These are phyloP conservation scores for Hemicrepidius hirtus DNA, from an alignment of 2,888 invertebrate genomes.

Conservation along the genomic window DNA sequence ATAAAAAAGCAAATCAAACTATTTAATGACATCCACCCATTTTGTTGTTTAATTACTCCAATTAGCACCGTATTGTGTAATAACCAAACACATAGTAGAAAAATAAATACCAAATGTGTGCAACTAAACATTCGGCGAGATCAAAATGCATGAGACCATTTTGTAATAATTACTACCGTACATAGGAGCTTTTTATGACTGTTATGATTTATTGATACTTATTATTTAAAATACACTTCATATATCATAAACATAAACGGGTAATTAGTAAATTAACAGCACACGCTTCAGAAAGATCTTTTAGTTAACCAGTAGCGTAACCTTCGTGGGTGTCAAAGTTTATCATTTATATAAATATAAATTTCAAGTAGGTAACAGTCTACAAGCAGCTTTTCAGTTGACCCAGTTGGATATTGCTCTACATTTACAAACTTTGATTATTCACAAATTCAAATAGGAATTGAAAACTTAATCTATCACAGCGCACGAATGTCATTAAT, in stretches of 20 bases:
- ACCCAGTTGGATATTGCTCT: too few species aligned
- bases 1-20: constrained; percentile 14
- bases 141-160: constrained; percentile 24
- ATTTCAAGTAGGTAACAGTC: too few species aligned
- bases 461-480: too few species aligned
- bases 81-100: not conserved
- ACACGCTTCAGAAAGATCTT: constrained; percentile 15
- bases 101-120: not conserved
- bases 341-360: too few species aligned
- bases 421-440: too few species aligned
- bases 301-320: constrained; percentile 7
- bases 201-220: constrained; percentile 34
- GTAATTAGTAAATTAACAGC: constrained; percentile 40
- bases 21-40: not conserved
- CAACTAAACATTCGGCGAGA: constrained; percentile 19
- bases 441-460: too few species aligned
- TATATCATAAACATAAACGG: constrained; percentile 33
- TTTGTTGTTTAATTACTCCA: constrained; percentile 18
- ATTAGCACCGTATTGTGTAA: constrained; percentile 2
- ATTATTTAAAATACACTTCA: constrained; percentile 24
- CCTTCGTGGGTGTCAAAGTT: not conserved
- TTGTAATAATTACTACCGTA: constrained; percentile 22
- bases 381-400: too few species aligned
- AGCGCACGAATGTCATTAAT: too few species aligned
- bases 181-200: constrained; percentile 3